Evolutionary conservation across 2,888 invertebrate species (phyloP).

Genomic region (Agrochola litura): DNA sequence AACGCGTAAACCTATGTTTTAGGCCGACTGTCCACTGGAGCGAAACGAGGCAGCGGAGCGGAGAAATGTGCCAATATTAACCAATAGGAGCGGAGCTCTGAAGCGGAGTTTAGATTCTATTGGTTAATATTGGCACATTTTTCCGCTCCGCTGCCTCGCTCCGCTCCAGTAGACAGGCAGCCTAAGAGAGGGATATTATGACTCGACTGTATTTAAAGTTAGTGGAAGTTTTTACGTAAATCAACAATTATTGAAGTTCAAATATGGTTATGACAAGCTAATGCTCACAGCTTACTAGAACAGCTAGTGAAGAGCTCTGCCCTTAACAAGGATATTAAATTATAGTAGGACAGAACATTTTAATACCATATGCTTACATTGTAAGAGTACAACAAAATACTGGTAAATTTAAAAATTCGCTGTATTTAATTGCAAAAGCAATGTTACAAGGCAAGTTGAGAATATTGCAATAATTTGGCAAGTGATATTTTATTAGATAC

Average conservation of each 20-base stretch:
- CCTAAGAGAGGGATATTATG: background rate
- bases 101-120: no score
- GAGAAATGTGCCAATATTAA: no score
- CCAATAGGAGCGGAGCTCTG: no score
- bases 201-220: conserved; percentile 6
- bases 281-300: background rate
- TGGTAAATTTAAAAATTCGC: conserved; percentile 8
- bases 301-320: background rate
- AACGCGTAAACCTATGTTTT: conserved; percentile 8
- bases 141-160: no score
- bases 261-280: conserved; percentile 3
- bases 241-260: background rate
- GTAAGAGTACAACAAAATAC: conserved; percentile 25
- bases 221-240: conserved; percentile 10
- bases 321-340: background rate
- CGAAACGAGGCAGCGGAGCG: no score
- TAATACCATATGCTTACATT: conserved; percentile 17
- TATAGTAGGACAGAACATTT: background rate
- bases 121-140: no score
- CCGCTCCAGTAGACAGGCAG: no score
- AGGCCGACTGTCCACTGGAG: no score
- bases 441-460: conserved; percentile 57
- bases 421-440: conserved; percentile 22
- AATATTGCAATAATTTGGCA: conserved; percentile 64
- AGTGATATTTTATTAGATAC: conserved; percentile 55